phyloP scores from a whole-genome alignment of 1,140 invertebrate species.

The Drosophila miranda region DNA sequence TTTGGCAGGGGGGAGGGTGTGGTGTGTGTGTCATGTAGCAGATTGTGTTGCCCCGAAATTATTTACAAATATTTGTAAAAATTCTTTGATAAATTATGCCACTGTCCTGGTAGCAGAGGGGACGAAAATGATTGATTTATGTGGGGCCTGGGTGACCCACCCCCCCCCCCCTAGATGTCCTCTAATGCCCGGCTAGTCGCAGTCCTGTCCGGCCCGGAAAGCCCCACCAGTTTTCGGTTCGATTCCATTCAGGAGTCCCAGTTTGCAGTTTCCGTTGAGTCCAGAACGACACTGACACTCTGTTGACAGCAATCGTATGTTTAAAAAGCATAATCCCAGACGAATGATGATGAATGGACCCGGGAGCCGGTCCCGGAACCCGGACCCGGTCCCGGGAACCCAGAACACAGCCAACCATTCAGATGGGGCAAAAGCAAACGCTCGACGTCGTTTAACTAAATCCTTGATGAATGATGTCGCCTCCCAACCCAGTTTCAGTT shows the following conservation, averaged over 20 bases:
- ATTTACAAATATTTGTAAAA: conserved; percentile 78
- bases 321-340: conserved; percentile 81
- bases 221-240: conserved; percentile 16
- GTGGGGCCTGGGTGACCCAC: conserved; percentile 1
- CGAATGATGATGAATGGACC: conserved; percentile 78
- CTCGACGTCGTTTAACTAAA: conserved; percentile 78
- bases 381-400: not conserved
- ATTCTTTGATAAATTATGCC: conserved; percentile 68
- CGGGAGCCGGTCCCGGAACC: not conserved
- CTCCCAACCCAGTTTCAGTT: conserved; percentile 1
- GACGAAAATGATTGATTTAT: conserved; percentile 75
- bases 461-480: conserved; percentile 78
- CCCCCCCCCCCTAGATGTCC: conserved; percentile 11
- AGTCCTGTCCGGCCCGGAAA: not conserved
- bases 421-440: conserved; percentile 43
- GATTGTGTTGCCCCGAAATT: conserved; percentile 67
- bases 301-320: conserved; percentile 81
- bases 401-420: conserved; percentile 19
- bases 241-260: not conserved
- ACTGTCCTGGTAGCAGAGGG: not conserved
- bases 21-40: conserved; percentile 63
- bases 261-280: conserved; percentile 1
- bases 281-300: conserved; percentile 56
- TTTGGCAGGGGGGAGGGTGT: too few species aligned
- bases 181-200: conserved; percentile 46